These are phyloP conservation scores for Berghia stephanieae DNA, from an alignment of 1,140 invertebrate species.

Conservation along the genomic window DNA sequence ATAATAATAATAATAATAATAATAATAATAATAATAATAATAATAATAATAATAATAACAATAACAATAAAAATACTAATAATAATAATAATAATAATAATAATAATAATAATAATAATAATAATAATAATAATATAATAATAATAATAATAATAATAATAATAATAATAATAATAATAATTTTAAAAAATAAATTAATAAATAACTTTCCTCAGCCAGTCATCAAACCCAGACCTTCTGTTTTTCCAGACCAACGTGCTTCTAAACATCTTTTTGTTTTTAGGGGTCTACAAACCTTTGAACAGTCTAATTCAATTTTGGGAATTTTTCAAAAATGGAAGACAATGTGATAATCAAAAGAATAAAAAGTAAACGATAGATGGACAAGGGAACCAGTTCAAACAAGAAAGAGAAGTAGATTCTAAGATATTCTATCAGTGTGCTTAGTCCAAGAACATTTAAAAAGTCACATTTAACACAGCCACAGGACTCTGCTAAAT, in stretches of 20 bases:
- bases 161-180: neutral
- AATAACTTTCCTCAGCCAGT: neutral
- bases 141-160: neutral
- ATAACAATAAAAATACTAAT: slow-evolving; percentile 6
- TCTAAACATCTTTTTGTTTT: neutral
- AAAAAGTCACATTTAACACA: too few relatives aligned
- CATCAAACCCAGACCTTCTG: too few relatives aligned
- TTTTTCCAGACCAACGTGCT: too few relatives aligned
- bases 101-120: neutral
- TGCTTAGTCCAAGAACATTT: too few relatives aligned
- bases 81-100: slow-evolving; percentile 7
- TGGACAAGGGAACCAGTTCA: too few relatives aligned
- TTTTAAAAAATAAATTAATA: neutral
- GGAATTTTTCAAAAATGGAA: too few relatives aligned
- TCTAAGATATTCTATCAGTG: too few relatives aligned
- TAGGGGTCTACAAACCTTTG: slow-evolving; percentile 25
- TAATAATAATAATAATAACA: neutral
- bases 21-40: neutral
- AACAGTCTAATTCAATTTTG: neutral
- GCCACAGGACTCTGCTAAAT: too few relatives aligned
- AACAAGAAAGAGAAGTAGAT: too few relatives aligned
- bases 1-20: neutral
- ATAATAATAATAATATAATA: neutral
- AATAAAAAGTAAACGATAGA: too few relatives aligned
- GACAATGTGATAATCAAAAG: too few relatives aligned